phyloP scores from a whole-genome alignment of 2,888 invertebrate genomes.

The Loripinus fragilis region DNA sequence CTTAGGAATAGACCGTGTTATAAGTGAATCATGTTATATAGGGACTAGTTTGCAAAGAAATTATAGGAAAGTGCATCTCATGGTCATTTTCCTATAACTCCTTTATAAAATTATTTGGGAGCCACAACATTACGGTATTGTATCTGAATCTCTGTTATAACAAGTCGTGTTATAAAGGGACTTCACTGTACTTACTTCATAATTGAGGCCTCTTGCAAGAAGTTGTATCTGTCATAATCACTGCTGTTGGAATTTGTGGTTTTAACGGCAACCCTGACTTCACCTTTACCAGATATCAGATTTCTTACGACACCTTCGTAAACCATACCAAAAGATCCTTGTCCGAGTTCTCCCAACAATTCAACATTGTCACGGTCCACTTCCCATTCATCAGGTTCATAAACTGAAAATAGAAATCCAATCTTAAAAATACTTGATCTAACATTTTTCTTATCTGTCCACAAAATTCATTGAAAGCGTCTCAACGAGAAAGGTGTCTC shows the following conservation, averaged over 20 bases:
- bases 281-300: constrained; percentile 52
- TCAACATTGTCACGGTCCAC: constrained; percentile 90
- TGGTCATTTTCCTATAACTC: no score
- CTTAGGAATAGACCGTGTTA: no score
- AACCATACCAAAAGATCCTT: constrained; percentile 93
- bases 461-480: no score
- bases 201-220: constrained; percentile 96
- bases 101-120: no score
- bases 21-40: no score
- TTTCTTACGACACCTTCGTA: constrained; percentile 88
- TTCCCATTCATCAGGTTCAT: constrained; percentile 96
- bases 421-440: no score
- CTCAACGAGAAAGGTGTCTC: no score
- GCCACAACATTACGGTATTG: no score
- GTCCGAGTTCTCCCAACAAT: constrained; percentile 90
- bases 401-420: constrained; percentile 80
- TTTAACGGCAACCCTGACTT: constrained; percentile 85
- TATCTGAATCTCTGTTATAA: no score
- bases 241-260: constrained; percentile 96
- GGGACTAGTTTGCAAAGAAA: no score
- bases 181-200: constrained; percentile 89
- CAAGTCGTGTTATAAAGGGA: background rate
- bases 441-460: no score
- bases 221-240: constrained; percentile 93
- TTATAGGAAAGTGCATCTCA: no score